Percentiles rank a stretch among this genome's conserved stretches.
These are phyloP conservation scores for Portevinia maculata DNA, from an alignment of 2,888 invertebrate genomes.

Conservation along the genomic window DNA sequence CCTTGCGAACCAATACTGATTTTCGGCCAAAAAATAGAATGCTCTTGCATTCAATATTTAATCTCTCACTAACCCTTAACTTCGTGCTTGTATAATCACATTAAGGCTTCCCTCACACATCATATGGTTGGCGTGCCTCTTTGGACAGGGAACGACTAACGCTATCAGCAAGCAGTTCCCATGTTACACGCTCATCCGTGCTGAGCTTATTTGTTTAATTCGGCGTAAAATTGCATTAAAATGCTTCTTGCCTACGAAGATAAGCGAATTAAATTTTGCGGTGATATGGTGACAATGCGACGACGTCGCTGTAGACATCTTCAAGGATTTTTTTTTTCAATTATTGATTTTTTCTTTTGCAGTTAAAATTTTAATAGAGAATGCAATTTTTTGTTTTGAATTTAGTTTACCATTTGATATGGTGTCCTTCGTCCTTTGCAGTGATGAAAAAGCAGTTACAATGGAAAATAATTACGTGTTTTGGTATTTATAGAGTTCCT, in stretches of 20 bases:
- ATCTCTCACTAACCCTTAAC: conserved; percentile 12
- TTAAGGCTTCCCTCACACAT: conserved; percentile 11
- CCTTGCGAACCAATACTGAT: conserved; percentile 9
- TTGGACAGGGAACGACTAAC: not conserved
- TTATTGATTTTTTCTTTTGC: not conserved
- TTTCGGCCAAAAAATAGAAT: conserved; percentile 27
- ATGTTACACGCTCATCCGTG: conserved; percentile 49
- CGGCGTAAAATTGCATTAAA: conserved; percentile 82
- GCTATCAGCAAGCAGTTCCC: conserved; percentile 12
- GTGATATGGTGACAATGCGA: conserved; percentile 25
- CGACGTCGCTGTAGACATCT: conserved; percentile 18
- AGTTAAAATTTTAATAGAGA: conserved; percentile 12
- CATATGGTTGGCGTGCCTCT: not conserved
- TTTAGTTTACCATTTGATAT: not conserved
- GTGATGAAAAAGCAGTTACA: conserved; percentile 38
- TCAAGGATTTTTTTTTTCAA: conserved; percentile 7
- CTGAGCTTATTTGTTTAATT: conserved; percentile 79
- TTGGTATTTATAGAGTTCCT: conserved; percentile 71
- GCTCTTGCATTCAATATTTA: not conserved
- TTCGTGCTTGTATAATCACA: conserved; percentile 22
- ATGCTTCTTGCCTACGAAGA: conserved; percentile 82
- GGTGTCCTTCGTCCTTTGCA: conserved; percentile 31
- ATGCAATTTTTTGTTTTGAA: not conserved
- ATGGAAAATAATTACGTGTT: conserved; percentile 72
- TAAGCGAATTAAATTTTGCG: conserved; percentile 80